These are phyloP conservation scores for Enteromius paludinosus DNA, from an alignment of 2,797 vertebrate species.

Conservation along the genomic window DNA sequence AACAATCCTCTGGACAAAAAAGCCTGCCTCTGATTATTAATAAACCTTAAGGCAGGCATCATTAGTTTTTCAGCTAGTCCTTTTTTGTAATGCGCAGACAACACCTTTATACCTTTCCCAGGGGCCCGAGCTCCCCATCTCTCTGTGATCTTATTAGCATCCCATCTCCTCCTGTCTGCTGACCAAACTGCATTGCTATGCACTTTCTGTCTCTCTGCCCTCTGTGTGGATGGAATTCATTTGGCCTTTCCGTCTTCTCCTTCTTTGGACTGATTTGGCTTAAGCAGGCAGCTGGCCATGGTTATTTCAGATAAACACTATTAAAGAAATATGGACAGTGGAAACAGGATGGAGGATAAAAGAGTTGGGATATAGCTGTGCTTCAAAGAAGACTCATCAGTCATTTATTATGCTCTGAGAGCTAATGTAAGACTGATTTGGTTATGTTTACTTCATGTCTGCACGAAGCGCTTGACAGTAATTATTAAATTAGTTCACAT, in stretches of 20 bases:
- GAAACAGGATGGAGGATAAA: conserved; percentile 60
- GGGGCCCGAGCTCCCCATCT: conserved; percentile 84
- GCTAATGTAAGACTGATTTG: neutral
- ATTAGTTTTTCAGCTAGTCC: conserved; percentile 92
- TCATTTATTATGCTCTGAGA: conserved; percentile 37
- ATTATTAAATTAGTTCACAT: conserved; percentile 3
- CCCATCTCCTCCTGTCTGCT: conserved; percentile 87
- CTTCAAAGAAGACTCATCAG: conserved; percentile 47
- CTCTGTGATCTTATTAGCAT: conserved; percentile 95
- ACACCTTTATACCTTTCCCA: conserved; percentile 89
- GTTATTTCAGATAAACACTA: conserved; percentile 79
- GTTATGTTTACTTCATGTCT: conserved; percentile 12
- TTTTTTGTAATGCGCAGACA: conserved; percentile 89
- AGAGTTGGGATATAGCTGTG: conserved; percentile 35
- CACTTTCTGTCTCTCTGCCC: conserved; percentile 92
- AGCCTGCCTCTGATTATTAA: conserved; percentile 88
- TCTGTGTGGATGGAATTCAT: conserved; percentile 90
- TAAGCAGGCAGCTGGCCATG: conserved; percentile 67
- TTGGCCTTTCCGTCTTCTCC: conserved; percentile 73
- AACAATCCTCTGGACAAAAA: conserved; percentile 76
- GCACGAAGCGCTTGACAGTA: neutral
- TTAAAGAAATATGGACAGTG: conserved; percentile 73
- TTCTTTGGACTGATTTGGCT: conserved; percentile 73
- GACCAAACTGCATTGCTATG: conserved; percentile 91
- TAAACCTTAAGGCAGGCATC: conserved; percentile 88